Base-by-base conservation (phyloP, 2,888 invertebrate genomes). In the Tenthredo scrophulariae region DNA sequence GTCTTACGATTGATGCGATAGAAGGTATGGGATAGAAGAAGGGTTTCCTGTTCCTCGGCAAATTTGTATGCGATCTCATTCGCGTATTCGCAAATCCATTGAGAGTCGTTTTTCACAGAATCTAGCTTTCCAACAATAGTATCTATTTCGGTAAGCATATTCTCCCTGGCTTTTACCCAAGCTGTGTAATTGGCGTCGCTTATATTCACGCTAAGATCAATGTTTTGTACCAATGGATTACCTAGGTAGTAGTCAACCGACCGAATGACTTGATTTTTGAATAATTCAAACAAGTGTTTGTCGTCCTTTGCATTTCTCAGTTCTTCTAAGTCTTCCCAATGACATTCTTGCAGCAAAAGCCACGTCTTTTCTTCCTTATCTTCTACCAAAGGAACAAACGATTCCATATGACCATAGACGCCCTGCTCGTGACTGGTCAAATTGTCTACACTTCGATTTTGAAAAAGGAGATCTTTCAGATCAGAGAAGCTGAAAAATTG, bases 321-420 rank as follows among this genome's bases (percentile, higher is more conserved):
- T 29, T 83, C 46, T 46, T 29, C 67, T 46, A 83, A 33, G 67
- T 83, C 70, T 2, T 83, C 33, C 83, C 83, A 83, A 46, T 83
- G 40, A n/a, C 83, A 83, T 67, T 83, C 83, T 70, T 83, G 83
- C 46, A 50, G 13, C 33, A 83, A 83, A 46, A 70, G 70, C 83
- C 83, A 83, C 26, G 67, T n/a, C 7, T 29, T 83, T 46, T 83
- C 83, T n/a, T n/a, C 26, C 37, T 83, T 70, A 13, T 83, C 83
- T 33, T 43, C 67, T n/a, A 46, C 50, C 0, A 5, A 29, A 22
- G 50, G 43, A 33, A 83, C 67, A 9, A 29, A 83, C 15, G 29
- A 67, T 22, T 67, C 33, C 46, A 83, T 67, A 33, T 70, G 83
- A 43, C 9, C 67, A 2, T 46, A 83, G 22, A 33, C 29, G n/a